A percentile compares a stretch with the other conserved stretches of the same genome.
phyloP scores from a whole-genome alignment of 2,888 invertebrate species.

The Platypus cylindrus region DNA sequence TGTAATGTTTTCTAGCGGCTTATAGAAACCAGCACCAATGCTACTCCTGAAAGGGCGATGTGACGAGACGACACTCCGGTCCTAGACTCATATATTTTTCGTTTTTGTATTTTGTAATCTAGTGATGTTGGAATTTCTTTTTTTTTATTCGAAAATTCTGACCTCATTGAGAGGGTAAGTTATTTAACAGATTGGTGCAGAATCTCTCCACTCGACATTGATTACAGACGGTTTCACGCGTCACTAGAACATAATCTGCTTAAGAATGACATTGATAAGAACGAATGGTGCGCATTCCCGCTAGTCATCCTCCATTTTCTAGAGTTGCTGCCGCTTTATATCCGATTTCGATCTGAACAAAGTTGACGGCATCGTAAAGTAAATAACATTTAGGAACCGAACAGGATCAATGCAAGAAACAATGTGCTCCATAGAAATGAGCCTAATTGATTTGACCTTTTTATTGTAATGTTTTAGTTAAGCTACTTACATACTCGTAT shows the following conservation, averaged over 20 bases:
- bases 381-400: constrained; percentile 9
- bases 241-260: constrained; percentile 44
- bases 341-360: constrained; percentile 12
- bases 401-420: too few relatives aligned
- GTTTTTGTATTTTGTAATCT: too few relatives aligned
- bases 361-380: constrained; percentile 11
- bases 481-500: too few relatives aligned
- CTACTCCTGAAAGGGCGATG: too few relatives aligned
- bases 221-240: constrained; percentile 40
- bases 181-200: constrained; percentile 14
- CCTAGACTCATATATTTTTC: too few relatives aligned
- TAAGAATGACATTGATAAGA: constrained; percentile 47
- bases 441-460: too few relatives aligned
- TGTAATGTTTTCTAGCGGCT: constrained; percentile 18
- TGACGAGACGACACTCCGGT: too few relatives aligned
- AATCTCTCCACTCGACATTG: constrained; percentile 27
- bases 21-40: constrained; percentile 8
- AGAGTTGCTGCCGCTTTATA: constrained; percentile 10
- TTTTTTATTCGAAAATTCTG: not conserved
- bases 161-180: too few relatives aligned
- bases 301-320: constrained; percentile 26
- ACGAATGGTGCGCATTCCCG: constrained; percentile 38
- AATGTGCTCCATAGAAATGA: too few relatives aligned
- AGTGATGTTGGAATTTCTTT: not conserved
- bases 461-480: too few relatives aligned